Evolutionary conservation across 92 coral and sea anemone genomes (phyloP).

Genomic region (Palythoa heliodiscus): DNA sequence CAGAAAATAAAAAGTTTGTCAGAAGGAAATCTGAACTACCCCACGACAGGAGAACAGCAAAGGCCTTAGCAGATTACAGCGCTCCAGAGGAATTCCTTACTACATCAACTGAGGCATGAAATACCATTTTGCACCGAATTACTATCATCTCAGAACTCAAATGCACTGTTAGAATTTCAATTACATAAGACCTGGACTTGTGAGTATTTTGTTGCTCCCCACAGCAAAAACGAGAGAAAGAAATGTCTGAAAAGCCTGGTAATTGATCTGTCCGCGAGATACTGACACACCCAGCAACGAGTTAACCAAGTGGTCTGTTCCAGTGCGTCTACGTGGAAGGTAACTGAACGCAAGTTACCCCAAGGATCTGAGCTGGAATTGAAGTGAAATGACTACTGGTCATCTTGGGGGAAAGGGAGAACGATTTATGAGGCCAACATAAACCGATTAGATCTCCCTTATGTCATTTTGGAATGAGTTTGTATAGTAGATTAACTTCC

Average conservation of each 20-base stretch:
- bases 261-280: neutral
- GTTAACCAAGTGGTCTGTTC: neutral
- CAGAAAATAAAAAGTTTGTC: conserved; percentile 80
- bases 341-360: neutral
- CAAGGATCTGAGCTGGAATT: neutral
- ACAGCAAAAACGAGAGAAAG: neutral
- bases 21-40: conserved; percentile 98
- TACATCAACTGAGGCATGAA: conserved; percentile 53
- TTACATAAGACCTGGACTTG: neutral
- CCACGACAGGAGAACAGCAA: conserved; percentile 81
- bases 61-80: conserved; percentile 72
- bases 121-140: neutral
- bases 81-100: conserved; percentile 75
- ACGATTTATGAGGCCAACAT: neutral
- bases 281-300: neutral
- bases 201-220: neutral
- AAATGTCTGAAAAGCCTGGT: neutral
- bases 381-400: neutral
- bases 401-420: neutral
- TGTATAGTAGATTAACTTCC: neutral
- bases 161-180: neutral
- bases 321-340: neutral
- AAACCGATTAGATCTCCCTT: neutral
- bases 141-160: neutral
- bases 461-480: neutral